Evolutionary conservation across 2,113 vertebrate genomes (phyloP).

Genomic region (Chelonoidis abingdonii): DNA sequence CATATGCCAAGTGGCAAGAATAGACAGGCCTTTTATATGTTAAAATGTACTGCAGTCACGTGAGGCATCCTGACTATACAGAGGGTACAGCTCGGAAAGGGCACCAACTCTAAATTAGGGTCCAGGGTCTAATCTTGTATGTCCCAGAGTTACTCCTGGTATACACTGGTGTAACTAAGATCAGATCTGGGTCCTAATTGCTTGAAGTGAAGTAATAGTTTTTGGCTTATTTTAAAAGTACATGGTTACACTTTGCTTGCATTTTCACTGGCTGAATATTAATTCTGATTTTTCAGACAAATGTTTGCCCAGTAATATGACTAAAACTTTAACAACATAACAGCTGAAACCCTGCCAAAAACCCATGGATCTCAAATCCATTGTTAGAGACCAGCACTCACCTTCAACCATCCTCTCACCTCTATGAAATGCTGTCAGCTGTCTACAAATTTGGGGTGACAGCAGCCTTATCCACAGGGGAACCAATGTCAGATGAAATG

Average conservation of each 20-base stretch:
- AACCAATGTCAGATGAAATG: background rate
- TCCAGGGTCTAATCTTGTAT: background rate
- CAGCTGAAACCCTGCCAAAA: background rate
- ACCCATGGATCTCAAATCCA: background rate
- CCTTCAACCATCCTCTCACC: background rate
- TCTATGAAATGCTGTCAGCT: fast-evolving
- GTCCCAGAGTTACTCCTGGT: background rate
- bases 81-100: background rate
- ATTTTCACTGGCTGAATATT: background rate
- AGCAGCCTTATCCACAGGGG: background rate
- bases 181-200: background rate
- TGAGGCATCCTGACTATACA: background rate
- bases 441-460: background rate
- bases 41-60: background rate
- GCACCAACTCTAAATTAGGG: background rate
- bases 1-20: background rate
- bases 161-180: background rate
- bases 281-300: background rate
- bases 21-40: background rate
- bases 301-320: background rate
- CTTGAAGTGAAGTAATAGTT: background rate
- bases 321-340: background rate
- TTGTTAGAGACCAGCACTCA: background rate
- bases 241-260: background rate
- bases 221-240: background rate